These are phyloP conservation scores for Sciaenops ocellatus DNA, from an alignment of 2,797 vertebrate genomes.

Conservation along the genomic window DNA sequence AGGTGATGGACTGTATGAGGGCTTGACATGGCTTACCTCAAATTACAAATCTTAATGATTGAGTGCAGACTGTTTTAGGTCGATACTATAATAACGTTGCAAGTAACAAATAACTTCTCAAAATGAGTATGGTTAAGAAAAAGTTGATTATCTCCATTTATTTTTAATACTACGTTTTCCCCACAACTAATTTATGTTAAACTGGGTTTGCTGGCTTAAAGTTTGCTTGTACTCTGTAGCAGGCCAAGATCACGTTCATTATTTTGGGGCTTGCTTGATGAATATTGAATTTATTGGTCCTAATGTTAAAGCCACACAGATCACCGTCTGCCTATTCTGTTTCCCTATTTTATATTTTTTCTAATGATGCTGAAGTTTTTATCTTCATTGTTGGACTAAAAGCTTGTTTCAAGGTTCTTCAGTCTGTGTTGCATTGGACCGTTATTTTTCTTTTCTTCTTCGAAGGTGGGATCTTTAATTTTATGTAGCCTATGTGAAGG, in stretches of 20 bases:
- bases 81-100: conserved; percentile 83
- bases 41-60: conserved; percentile 99
- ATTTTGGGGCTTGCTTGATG: conserved; percentile 77
- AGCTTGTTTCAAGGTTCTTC: conserved; percentile 70
- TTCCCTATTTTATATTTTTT: conserved; percentile 83
- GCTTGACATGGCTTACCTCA: conserved; percentile 99
- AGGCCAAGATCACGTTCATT: conserved; percentile 77
- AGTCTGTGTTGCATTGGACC: conserved; percentile 66
- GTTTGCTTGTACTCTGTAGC: conserved; percentile 83
- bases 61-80: conserved; percentile 90
- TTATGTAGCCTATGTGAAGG: conserved; percentile 77
- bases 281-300: conserved; percentile 75
- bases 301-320: conserved; percentile 80
- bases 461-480: conserved; percentile 66
- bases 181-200: conserved; percentile 86
- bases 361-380: conserved; percentile 75
- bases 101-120: conserved; percentile 88
- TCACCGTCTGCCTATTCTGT: conserved; percentile 81
- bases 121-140: conserved; percentile 86
- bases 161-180: conserved; percentile 86
- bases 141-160: conserved; percentile 87
- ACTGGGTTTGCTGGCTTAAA: conserved; percentile 85
- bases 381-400: conserved; percentile 71
- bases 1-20: conserved; percentile 99
- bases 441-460: conserved; percentile 83